These are phyloP conservation scores for Dichetophora obliterata DNA, from an alignment of 2,888 invertebrate genomes.

Conservation along the genomic window DNA sequence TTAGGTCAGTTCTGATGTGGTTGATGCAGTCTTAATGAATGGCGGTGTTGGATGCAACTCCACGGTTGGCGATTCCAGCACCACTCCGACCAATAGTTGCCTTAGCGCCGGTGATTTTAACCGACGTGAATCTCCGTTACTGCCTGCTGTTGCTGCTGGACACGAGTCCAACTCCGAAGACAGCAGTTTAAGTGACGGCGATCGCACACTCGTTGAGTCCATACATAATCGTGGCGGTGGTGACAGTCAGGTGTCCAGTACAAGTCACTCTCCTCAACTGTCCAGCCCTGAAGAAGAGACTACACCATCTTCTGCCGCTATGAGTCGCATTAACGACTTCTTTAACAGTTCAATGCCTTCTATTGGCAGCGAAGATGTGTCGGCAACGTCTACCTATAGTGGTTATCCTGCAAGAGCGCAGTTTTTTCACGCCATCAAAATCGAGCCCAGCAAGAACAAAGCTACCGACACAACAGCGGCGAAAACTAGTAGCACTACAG, in stretches of 20 bases:
- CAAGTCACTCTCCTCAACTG: conserved; percentile 68
- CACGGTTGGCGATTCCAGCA: conserved; percentile 51
- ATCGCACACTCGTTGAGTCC: conserved; percentile 71
- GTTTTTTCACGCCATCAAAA: conserved; percentile 61
- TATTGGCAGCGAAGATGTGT: conserved; percentile 45
- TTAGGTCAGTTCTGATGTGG: conserved; percentile 61
- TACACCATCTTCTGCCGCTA: conserved; percentile 40
- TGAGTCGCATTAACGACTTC: conserved; percentile 58
- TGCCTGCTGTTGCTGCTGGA: conserved; percentile 51
- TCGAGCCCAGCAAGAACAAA: conserved; percentile 54
- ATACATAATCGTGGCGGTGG: conserved; percentile 61
- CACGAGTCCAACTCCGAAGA: conserved; percentile 81
- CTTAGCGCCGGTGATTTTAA: conserved; percentile 47
- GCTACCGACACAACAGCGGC: conserved; percentile 22
- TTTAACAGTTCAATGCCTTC: conserved; percentile 58
- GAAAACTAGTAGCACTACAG: conserved; percentile 47
- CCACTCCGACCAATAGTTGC: conserved; percentile 43
- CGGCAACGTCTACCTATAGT: not conserved
- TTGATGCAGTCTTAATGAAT: conserved; percentile 66
- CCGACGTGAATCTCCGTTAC: conserved; percentile 53
- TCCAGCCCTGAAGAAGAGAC: conserved; percentile 66
- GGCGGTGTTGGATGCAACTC: conserved; percentile 42
- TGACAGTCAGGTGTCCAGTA: conserved; percentile 66
- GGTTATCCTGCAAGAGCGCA: conserved; percentile 42
- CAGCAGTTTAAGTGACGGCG: conserved; percentile 82